Evolutionary conservation across 2,113 vertebrate genomes (phyloP), one percentile per base, ranked within the genome.

Genomic region (Xenus cinereus): DNA sequence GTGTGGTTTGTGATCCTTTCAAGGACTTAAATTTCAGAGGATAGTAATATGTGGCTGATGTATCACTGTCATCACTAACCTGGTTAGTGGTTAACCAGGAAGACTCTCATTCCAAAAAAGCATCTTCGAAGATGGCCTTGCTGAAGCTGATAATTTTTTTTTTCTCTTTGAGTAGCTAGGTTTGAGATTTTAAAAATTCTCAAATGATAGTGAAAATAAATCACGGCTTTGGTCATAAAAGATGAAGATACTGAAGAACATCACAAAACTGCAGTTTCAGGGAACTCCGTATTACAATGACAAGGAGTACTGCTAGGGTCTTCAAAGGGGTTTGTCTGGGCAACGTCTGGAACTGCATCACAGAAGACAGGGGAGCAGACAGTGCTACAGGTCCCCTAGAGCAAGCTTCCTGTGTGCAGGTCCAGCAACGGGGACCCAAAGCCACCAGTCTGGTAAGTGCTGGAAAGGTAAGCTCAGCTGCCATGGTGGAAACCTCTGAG

Each of bases 41-140:
- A 26, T 14, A 62, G 10, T 45, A 46, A 50, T 48, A 57, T 0
- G 0, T 35, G 10, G 7, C 21, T 80, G 48, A 54, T 23, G 2
- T 11, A 56, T 57, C 41, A 43, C 23, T 54, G 17, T 39, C 39
- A 51, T 32, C 46, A 24, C 14, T 76, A 66, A 60, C 10, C 7
- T 66, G 13, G 23, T 37, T n/a, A 67, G 37, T 1, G 7, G n/a
- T 64, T 77, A 91, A 81, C 7, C 16, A 76, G 12, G 48, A 92
- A 67, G 20, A 46, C 2, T 75, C 12, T 14, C 5, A 67, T 63
- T 59, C 15, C 4, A 46, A 68, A 67, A 84, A 67, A n/a, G 2
- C 4, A 41, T 37, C 5, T 75, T 67, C 68, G 13, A 60, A 56
- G 12, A 30, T 46, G 30, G 22, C 5, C 22, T 37, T 9, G 7